Conservation (phyloP, 2,113 vertebrate species). For the Clarias batrachus region DNA sequence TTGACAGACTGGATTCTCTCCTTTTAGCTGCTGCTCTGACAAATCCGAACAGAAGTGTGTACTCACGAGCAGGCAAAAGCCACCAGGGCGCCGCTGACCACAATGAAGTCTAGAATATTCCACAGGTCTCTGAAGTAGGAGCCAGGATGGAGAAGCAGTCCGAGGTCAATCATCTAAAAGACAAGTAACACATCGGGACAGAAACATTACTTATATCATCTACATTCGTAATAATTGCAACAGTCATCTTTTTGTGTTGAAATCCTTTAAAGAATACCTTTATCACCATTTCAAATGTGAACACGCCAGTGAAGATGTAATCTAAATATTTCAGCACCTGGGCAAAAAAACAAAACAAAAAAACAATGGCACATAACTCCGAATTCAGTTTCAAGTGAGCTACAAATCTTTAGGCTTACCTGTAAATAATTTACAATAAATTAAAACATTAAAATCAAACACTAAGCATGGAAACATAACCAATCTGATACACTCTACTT, state of each 20-base stretch:
- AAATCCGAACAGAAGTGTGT: neutral
- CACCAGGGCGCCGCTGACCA: constrained; percentile 97
- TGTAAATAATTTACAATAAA: too few relatives aligned
- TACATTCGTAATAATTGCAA: neutral
- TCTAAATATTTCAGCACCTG: constrained; percentile 97
- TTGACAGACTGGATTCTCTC: constrained; percentile 40
- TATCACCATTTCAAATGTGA: constrained; percentile 99
- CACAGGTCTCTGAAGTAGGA: constrained; percentile 79
- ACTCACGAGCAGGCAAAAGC: constrained; percentile 99
- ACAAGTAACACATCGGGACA: neutral
- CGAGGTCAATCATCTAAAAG: constrained; percentile 77
- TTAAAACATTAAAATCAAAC: neutral
- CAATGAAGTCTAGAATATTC: constrained; percentile 98
- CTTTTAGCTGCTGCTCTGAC: constrained; percentile 22
- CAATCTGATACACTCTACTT: neutral
- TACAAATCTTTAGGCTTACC: neutral
- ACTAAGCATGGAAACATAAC: neutral
- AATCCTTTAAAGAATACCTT: constrained; percentile 78
- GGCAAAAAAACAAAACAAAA: constrained; percentile 3
- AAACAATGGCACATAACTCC: neutral
- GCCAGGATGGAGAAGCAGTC: constrained; percentile 75
- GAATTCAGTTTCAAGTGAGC: neutral
- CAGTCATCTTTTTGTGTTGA: neutral
- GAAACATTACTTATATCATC: neutral
- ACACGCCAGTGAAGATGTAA: constrained; percentile 97